Conservation (phyloP, 2,113 vertebrate species). For the Hipposideros armiger region DNA sequence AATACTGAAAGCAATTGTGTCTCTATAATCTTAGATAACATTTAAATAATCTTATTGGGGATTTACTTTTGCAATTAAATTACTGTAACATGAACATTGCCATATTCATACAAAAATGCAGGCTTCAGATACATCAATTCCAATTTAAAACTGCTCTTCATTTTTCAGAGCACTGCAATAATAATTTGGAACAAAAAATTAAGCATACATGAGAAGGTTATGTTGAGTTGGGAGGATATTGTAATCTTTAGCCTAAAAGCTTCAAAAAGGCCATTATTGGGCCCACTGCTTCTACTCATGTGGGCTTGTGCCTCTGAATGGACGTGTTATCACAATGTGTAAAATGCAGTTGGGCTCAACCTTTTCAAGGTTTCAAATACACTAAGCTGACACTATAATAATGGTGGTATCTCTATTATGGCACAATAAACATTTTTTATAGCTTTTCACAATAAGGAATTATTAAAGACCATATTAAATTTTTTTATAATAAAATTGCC, state of each 20-base stretch:
- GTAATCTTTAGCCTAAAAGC: constrained; percentile 28
- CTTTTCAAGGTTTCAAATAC: not conserved
- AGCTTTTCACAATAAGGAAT: not conserved
- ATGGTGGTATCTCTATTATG: not conserved
- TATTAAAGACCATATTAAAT: not conserved
- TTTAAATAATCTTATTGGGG: constrained; percentile 74
- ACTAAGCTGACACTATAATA: not conserved
- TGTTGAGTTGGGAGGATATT: not conserved
- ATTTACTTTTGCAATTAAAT: constrained; percentile 82
- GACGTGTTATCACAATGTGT: not conserved
- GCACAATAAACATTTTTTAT: not conserved
- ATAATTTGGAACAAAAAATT: constrained; percentile 57
- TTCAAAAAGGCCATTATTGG: not conserved
- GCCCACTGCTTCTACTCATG: not conserved
- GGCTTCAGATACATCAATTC: constrained; percentile 60
- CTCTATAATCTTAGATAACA: constrained; percentile 74
- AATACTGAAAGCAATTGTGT: constrained; percentile 64
- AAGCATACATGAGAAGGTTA: constrained; percentile 46
- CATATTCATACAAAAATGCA: constrained; percentile 64
- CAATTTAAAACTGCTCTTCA: constrained; percentile 48
- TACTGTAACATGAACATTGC: constrained; percentile 72
- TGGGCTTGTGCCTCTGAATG: not conserved
- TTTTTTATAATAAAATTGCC: not conserved
- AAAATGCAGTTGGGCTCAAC: not conserved
- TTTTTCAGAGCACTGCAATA: constrained; percentile 52